Conservation (phyloP, 2,113 vertebrate genomes). For the Leuciscus idus region DNA sequence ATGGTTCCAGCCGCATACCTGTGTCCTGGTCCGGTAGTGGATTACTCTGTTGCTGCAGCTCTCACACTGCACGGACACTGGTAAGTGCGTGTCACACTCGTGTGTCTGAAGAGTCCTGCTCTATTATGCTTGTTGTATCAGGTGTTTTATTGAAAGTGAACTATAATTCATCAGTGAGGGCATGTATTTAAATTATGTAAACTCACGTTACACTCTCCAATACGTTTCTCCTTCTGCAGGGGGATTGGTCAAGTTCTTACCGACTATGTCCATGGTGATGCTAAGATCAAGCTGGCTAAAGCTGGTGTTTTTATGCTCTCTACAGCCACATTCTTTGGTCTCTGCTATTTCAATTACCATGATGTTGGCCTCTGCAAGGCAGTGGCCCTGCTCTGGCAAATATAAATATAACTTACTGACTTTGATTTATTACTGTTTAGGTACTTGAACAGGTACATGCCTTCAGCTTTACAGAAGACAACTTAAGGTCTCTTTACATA, state of each 20-base stretch:
- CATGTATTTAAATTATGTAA: not conserved
- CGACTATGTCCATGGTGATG: constrained; percentile 88
- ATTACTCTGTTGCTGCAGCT: constrained; percentile 91
- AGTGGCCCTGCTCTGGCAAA: constrained; percentile 91
- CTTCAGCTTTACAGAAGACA: not conserved
- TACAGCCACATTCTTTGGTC: constrained; percentile 88
- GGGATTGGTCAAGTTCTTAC: constrained; percentile 91
- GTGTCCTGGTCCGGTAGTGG: constrained; percentile 80
- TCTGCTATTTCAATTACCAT: constrained; percentile 95
- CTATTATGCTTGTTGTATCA: not conserved
- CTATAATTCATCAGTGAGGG: not conserved
- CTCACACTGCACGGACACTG: constrained; percentile 93
- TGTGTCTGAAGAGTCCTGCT: not conserved
- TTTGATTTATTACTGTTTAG: not conserved
- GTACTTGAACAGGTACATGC: not conserved
- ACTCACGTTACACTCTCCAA: not conserved
- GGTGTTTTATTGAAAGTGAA: not conserved
- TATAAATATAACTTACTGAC: constrained; percentile 69
- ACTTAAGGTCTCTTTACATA: not conserved
- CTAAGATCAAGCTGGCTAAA: constrained; percentile 80
- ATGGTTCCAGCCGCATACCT: constrained; percentile 87
- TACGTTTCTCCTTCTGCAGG: constrained; percentile 71
- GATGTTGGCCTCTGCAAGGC: constrained; percentile 97
- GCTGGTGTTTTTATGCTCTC: constrained; percentile 84
- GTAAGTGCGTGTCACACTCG: constrained; percentile 73